Base-by-base conservation (phyloP, 2,797 vertebrate genomes). In the Coregonus sp. region DNA sequence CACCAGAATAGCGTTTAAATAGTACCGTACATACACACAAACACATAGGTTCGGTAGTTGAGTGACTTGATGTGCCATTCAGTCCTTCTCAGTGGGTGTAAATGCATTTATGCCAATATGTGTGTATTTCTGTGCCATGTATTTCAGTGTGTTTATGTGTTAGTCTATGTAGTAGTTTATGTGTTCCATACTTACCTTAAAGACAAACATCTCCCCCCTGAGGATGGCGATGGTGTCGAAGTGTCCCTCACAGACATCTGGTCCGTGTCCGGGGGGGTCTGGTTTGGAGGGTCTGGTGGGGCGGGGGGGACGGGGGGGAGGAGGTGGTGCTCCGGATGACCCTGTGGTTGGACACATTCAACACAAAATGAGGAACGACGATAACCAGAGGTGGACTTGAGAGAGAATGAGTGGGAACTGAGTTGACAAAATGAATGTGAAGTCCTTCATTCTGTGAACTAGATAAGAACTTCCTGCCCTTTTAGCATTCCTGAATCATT, bases 171-270 rank as follows among this genome's bases (percentile, higher is more conserved):
- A 9, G 12, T 15, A 12, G 20, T 40, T 15, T 47, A 47, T 47
- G 40, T 11, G 40, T 47, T 47, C 16, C 52, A 54, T 18, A 25
- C 4, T 29, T 82, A 98, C 97, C 96, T 98, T 98, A 86, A 98
- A 98, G 35, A 97, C 95, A 85, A 98, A 97, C 96, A 96, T 97
- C 81, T 98, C 97, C 74, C 96, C 97, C 73, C 97, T 92, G 47
- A 98, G 94, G 82, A 96, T 75, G 1, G 96, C 94, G 5, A 98
- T 95, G 0, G 96, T 97, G 89, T 98, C 97, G 73, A 96, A 98
- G 86, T 96, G 95, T 75, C 97, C 97, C 5, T 97, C 95, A 40
- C 97, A 98, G 85, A 98, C 93, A 82, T 95, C 95, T 1, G 97
- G 96, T 5, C 95, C 94, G 0, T 93, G 89, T 4, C 92, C 90